Conservation (phyloP, 2,113 vertebrate genomes). For the Corythoichthys haematopterus region DNA sequence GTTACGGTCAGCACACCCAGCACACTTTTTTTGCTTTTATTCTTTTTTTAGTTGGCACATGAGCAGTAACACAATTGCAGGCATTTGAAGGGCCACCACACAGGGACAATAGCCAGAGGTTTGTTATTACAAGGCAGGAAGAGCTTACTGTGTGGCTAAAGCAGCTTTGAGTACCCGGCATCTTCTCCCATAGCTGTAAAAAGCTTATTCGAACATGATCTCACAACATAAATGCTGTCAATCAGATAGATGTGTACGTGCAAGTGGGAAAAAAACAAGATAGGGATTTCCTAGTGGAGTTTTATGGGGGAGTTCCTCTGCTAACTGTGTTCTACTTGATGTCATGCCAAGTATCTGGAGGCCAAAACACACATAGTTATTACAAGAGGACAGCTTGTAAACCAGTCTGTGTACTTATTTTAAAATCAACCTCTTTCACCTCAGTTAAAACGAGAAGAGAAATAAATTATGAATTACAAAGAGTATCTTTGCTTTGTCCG, state of each 20-base stretch:
- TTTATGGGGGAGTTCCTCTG: constrained; percentile 39
- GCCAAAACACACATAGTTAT: constrained; percentile 27
- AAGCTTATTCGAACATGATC: constrained; percentile 4
- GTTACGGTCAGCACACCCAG: constrained; percentile 42
- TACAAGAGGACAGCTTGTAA: constrained; percentile 16
- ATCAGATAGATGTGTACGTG: constrained; percentile 19
- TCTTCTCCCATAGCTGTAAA: background rate
- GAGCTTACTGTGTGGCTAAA: constrained; percentile 38
- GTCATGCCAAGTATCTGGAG: constrained; percentile 41
- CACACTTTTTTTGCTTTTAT: constrained; percentile 22
- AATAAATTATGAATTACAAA: background rate
- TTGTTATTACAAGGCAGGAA: constrained; percentile 49
- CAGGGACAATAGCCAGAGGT: constrained; percentile 48
- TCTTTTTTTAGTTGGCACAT: constrained; percentile 5
- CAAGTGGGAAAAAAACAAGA: constrained; percentile 15
- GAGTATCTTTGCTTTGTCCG: background rate
- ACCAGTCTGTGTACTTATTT: constrained; percentile 21
- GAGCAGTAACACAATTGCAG: constrained; percentile 11
- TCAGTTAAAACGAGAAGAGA: background rate
- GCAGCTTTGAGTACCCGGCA: constrained; percentile 3
- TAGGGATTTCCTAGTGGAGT: constrained; percentile 24
- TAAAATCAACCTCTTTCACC: constrained; percentile 8
- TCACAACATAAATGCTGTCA: constrained; percentile 13
- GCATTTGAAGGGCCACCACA: constrained; percentile 30
- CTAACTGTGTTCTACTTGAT: constrained; percentile 35